Conservation (phyloP, 2,888 invertebrate genomes). For the Octonoba sinensis region DNA sequence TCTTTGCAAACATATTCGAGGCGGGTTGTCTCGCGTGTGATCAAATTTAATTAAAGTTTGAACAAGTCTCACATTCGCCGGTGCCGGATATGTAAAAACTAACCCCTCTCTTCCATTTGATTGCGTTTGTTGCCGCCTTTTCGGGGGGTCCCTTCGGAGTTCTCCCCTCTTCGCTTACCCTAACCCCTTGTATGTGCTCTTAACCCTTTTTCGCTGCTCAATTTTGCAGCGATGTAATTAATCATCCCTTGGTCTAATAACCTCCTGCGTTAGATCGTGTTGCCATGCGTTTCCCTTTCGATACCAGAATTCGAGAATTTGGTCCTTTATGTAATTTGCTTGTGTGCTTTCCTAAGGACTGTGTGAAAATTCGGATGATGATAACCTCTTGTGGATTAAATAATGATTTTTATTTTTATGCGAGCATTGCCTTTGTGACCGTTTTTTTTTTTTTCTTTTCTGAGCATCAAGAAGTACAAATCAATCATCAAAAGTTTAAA, state of each 20-base stretch:
- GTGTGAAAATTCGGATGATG: too few species aligned
- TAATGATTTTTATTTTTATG: too few species aligned
- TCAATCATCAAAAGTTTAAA: too few species aligned
- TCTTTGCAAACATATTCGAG: conserved; percentile 61
- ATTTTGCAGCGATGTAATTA: conserved; percentile 63
- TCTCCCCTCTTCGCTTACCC: conserved; percentile 6
- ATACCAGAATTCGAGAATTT: too few species aligned
- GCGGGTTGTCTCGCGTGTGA: conserved; percentile 34
- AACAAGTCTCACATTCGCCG: conserved; percentile 42
- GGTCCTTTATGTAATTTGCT: too few species aligned
- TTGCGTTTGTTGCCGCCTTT: conserved; percentile 23
- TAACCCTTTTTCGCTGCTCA: conserved; percentile 64
- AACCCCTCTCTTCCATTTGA: conserved; percentile 47
- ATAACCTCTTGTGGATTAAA: too few species aligned
- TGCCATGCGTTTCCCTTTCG: too few species aligned
- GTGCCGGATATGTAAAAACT: conserved; percentile 42
- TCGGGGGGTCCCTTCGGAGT: conserved; percentile 16
- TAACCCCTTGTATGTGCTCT: conserved; percentile 38
- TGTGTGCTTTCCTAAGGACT: too few species aligned
- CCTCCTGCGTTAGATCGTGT: neutral
- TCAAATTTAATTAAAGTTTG: conserved; percentile 64
- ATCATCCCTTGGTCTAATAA: conserved; percentile 57
- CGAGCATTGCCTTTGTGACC: too few species aligned
- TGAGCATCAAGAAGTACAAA: too few species aligned
- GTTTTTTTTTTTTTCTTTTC: too few species aligned